Percentiles rank a stretch among this genome's conserved stretches.
Evolutionary conservation across 2,113 vertebrate species (phyloP).

Genomic region (Catharus fuscescens): DNA sequence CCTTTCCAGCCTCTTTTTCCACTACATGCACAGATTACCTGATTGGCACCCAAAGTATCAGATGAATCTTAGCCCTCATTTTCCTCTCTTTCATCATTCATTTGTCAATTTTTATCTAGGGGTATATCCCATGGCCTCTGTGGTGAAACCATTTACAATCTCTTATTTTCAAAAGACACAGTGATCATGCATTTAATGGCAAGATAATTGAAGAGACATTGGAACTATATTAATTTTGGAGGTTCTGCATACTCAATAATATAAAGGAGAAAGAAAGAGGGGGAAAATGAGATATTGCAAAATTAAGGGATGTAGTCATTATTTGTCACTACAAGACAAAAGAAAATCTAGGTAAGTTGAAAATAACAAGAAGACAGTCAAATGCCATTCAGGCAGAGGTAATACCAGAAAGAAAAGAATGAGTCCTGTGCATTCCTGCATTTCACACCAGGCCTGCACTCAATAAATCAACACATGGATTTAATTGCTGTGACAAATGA

Average conservation of each 20-base stretch:
- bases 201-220: neutral
- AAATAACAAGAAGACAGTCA: neutral
- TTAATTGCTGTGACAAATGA: conserved; percentile 62
- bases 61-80: neutral
- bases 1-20: neutral
- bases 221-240: neutral
- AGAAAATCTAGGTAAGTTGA: neutral
- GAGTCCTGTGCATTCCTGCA: neutral
- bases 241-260: neutral
- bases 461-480: conserved; percentile 33
- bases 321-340: neutral
- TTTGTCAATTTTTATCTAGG: neutral
- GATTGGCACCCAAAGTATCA: neutral
- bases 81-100: neutral
- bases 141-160: neutral
- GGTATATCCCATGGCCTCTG: neutral
- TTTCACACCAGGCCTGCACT: neutral
- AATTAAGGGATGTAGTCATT: neutral
- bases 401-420: neutral
- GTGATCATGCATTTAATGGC: neutral
- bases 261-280: neutral
- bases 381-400: neutral
- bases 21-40: neutral
- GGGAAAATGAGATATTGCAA: neutral
- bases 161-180: neutral